Conservation (phyloP, 92 coral and sea anemone species). For the Parazoanthus darwini region DNA sequence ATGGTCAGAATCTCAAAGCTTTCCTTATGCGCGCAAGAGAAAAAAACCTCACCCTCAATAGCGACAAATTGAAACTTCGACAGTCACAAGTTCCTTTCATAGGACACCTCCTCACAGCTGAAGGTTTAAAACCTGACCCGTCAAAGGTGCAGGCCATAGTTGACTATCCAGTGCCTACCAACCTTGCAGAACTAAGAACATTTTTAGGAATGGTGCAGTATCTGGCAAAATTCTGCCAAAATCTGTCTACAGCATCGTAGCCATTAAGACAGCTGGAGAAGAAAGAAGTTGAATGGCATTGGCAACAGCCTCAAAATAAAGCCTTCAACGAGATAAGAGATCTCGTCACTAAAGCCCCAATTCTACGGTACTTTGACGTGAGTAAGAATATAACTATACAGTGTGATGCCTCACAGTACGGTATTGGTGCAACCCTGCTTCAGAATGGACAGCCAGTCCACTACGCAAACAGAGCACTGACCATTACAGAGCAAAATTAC, state of each 20-base stretch:
- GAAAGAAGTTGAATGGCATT: slow-evolving; percentile 10
- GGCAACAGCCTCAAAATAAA: background rate
- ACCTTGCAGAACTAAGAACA: slow-evolving; percentile 8
- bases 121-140: too few species aligned
- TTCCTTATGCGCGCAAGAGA: slow-evolving; percentile 3
- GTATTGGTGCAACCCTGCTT: slow-evolving; percentile 22
- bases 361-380: slow-evolving; percentile 13
- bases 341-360: slow-evolving; percentile 4
- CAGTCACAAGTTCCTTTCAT: slow-evolving; percentile 10
- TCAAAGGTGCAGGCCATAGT: slow-evolving; percentile 8
- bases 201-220: slow-evolving; percentile 9
- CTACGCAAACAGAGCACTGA: slow-evolving; percentile 25
- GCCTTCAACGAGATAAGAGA: slow-evolving; percentile 7
- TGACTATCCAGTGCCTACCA: slow-evolving; percentile 11
- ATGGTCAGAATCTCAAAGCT: slow-evolving; percentile 10
- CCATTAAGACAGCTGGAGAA: too few species aligned
- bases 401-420: slow-evolving; percentile 15
- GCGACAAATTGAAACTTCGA: background rate
- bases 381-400: slow-evolving; percentile 21
- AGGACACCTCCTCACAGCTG: background rate
- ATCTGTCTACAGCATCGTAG: too few species aligned
- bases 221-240: slow-evolving; percentile 2
- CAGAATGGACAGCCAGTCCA: slow-evolving; percentile 28
- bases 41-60: background rate
- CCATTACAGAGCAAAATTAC: slow-evolving; percentile 8